phyloP scores from a whole-genome alignment of 2,113 vertebrate species.

The Gallinago jamesoni region DNA sequence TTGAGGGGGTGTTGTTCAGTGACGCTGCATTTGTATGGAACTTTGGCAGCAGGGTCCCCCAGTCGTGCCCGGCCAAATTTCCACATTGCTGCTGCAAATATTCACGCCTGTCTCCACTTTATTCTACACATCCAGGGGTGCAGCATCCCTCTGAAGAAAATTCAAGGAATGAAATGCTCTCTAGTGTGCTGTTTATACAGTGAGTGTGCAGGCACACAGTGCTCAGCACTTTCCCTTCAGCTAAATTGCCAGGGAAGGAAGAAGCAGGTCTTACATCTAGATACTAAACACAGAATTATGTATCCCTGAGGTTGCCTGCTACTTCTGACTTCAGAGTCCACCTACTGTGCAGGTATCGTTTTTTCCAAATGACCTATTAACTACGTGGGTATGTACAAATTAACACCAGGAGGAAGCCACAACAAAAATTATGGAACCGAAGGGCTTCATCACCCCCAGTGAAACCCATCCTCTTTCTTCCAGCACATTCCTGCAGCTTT shows the following conservation, averaged over 20 bases:
- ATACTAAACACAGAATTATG: not conserved
- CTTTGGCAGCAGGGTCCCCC: not conserved
- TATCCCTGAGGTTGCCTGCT: not conserved
- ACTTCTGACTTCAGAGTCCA: not conserved
- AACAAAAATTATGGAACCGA: not conserved
- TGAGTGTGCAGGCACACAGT: not conserved
- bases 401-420: not conserved
- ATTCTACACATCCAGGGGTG: not conserved
- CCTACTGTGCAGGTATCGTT: not conserved
- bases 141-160: not conserved
- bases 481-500: not conserved
- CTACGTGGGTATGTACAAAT: not conserved
- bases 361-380: not conserved
- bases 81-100: not conserved
- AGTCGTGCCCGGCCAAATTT: not conserved
- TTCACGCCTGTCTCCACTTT: not conserved
- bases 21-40: fast-evolving
- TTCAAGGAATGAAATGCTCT: fast-evolving
- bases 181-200: not conserved
- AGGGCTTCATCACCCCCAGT: fast-evolving
- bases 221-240: not conserved
- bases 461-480: not conserved
- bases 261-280: fast-evolving
- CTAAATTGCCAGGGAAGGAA: not conserved
- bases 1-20: not conserved